Evolutionary conservation across 2,888 invertebrate genomes (phyloP).

Genomic region (Oxyscelio sp.): DNA sequence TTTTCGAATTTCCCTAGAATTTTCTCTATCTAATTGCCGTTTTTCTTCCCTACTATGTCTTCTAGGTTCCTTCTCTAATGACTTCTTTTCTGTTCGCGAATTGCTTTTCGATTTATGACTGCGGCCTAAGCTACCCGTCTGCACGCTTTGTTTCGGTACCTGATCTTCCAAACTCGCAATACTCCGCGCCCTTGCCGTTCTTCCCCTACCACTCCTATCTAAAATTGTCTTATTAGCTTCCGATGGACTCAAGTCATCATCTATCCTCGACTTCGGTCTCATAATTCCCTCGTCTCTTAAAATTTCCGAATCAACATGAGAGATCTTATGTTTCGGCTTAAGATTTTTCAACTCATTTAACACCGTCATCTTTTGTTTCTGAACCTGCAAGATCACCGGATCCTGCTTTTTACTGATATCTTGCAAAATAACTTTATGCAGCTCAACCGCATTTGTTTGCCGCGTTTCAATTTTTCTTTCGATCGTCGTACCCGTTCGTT

Average conservation of each 20-base stretch:
- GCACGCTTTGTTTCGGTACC: slow-evolving; percentile 79
- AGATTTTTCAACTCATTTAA: slow-evolving; percentile 86
- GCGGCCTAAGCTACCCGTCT: slow-evolving; percentile 86
- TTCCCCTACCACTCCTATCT: slow-evolving; percentile 75
- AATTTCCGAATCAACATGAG: slow-evolving; percentile 87
- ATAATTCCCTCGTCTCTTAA: slow-evolving; percentile 87
- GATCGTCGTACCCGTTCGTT: slow-evolving; percentile 84
- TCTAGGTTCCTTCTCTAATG: slow-evolving; percentile 82
- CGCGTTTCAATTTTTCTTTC: slow-evolving; percentile 84
- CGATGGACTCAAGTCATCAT: slow-evolving; percentile 85
- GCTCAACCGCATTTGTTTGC: slow-evolving; percentile 82
- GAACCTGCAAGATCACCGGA: slow-evolving; percentile 85
- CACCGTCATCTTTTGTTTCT: slow-evolving; percentile 85
- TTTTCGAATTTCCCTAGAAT: slow-evolving; percentile 80
- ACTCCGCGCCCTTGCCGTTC: slow-evolving; percentile 83
- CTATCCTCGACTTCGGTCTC: slow-evolving; percentile 87
- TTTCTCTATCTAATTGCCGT: slow-evolving; percentile 82
- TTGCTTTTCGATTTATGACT: slow-evolving; percentile 78
- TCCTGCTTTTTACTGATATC: slow-evolving; percentile 83
- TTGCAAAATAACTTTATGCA: slow-evolving; percentile 77
- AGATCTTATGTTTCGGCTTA: slow-evolving; percentile 86
- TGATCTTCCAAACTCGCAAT: slow-evolving; percentile 86
- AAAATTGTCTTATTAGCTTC: slow-evolving; percentile 78
- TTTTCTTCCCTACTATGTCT: slow-evolving; percentile 82
- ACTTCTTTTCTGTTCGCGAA: slow-evolving; percentile 65